phyloP scores from a whole-genome alignment of 2,888 invertebrate genomes.

The Euplagia quadripunctaria region DNA sequence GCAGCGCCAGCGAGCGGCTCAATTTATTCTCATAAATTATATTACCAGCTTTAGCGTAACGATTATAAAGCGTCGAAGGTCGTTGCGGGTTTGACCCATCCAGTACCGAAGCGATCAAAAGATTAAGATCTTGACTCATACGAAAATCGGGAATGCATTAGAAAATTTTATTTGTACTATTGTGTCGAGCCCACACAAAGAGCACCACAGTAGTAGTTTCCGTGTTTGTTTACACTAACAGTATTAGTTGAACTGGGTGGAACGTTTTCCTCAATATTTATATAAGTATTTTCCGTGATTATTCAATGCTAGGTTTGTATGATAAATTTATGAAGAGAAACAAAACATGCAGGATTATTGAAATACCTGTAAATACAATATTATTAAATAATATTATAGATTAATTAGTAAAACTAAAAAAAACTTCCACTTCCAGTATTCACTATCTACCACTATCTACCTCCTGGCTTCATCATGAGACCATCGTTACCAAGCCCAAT shows the following conservation, averaged over 20 bases:
- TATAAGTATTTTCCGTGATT: too few species aligned
- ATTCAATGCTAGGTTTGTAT: too few species aligned
- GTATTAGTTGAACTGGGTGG: not conserved
- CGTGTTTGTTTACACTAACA: not conserved
- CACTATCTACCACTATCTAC: too few species aligned
- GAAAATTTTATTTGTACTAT: not conserved
- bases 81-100: not conserved
- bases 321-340: not conserved
- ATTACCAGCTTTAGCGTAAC: too few species aligned
- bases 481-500: too few species aligned
- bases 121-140: not conserved
- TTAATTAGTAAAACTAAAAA: not conserved
- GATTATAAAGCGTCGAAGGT: not conserved
- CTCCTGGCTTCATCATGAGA: too few species aligned
- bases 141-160: not conserved
- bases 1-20: too few species aligned
- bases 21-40: too few species aligned
- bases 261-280: not conserved
- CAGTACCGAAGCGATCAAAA: not conserved
- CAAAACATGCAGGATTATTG: not conserved
- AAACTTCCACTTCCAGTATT: not conserved
- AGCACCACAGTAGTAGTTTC: not conserved
- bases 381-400: not conserved
- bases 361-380: not conserved
- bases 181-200: not conserved